phyloP scores from a whole-genome alignment of 1,140 invertebrate genomes.

The Arctopsyche grandis region DNA sequence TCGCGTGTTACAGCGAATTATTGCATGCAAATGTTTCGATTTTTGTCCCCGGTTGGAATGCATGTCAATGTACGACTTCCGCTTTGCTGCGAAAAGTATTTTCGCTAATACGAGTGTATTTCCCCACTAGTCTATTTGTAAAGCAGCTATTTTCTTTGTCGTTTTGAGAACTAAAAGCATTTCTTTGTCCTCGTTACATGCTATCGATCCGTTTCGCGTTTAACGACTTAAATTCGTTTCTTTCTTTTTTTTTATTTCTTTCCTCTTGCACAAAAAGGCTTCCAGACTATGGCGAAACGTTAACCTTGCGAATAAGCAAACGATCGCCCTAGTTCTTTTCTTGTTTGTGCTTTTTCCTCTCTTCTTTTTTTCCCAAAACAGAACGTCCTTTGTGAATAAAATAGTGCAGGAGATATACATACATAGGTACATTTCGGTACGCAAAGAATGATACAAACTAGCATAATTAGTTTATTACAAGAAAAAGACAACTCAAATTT shows the following conservation, averaged over 20 bases:
- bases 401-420: constrained; percentile 4
- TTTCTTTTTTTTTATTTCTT: neutral
- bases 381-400: constrained; percentile 29
- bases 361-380: neutral
- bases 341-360: constrained; percentile 21
- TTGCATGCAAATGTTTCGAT: too few species aligned
- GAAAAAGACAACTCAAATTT: neutral
- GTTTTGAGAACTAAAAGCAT: constrained; percentile 13
- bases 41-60: too few species aligned
- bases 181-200: constrained; percentile 30
- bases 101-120: too few species aligned
- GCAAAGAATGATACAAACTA: neutral
- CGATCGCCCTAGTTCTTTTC: constrained; percentile 17
- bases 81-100: too few species aligned
- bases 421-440: neutral
- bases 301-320: constrained; percentile 27
- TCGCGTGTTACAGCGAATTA: too few species aligned
- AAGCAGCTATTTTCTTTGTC: neutral
- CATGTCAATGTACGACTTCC: too few species aligned
- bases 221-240: constrained; percentile 21
- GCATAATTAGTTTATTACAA: constrained; percentile 14
- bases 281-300: constrained; percentile 14
- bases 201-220: constrained; percentile 28
- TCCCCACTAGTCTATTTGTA: too few species aligned
- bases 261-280: constrained; percentile 3